Base-by-base conservation (phyloP, 2,888 invertebrate species). In the Acleris cristana region DNA sequence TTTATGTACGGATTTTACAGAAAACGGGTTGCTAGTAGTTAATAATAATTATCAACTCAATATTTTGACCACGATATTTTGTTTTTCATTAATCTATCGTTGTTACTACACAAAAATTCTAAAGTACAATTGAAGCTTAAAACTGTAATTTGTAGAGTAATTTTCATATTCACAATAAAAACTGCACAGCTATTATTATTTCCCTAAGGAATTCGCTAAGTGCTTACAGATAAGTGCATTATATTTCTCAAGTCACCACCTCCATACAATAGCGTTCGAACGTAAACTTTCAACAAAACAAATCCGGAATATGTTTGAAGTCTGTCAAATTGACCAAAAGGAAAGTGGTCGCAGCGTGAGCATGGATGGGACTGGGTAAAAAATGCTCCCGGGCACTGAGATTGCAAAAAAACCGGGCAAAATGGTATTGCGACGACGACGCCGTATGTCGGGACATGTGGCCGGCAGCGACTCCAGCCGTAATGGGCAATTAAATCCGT, bases 291-390 rank as follows among this genome's bases (percentile, higher is more conserved):
- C 52, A 63, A 58, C 74, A 71, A 73, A 79, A 78, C 75, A 72
- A 69, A 70, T 70, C 64, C 71, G 65, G 72, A 74, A 65, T 64
- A 65, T 72, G 76, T 77, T 78, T 75, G 73, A 75, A 79, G 74
- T 70, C 72, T 69, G 78, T 74, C 70, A 82, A 85, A 86, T 86
- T 80, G 86, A 82, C 82, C 83, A 78, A 77, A 63, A 85, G 76
- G 81, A 83, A 82, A 86, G 83, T 83, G 80, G 80, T 83, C 80
- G 79, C 80, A 81, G 60, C 82, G 77, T 75, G 72, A 55, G 70
- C 72, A 79, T 76, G 82, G 84, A 78, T 72, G 76, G 55, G 55
- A 19, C 14, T 10, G 52, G n/a, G 51, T 55, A 69, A 69, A 68
- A 70, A 71, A 66, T 10, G 51, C 69, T 48, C n/a, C 45, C 21